Percentiles rank a stretch among this genome's conserved stretches.
Evolutionary conservation across 2,113 vertebrate species (phyloP).

Genomic region (Cynoglossus semilaevis): DNA sequence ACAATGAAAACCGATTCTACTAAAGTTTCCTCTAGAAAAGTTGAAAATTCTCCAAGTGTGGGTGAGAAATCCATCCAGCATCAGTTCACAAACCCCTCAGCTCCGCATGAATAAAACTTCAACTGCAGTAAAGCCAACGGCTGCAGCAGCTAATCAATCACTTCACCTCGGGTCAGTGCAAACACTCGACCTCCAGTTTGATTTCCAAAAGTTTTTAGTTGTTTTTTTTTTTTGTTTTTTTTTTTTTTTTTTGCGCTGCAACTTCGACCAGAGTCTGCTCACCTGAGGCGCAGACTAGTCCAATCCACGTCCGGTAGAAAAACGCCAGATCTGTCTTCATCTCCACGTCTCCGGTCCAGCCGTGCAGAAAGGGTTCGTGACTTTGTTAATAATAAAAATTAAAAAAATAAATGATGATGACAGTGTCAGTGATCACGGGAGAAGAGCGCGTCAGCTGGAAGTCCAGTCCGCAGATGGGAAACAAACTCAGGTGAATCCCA

Average conservation of each 20-base stretch:
- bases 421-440: neutral
- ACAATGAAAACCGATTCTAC: neutral
- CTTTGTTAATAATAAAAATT: conserved; percentile 9
- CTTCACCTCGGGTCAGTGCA: conserved; percentile 4
- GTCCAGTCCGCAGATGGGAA: conserved; percentile 29
- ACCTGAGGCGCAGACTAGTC: conserved; percentile 85
- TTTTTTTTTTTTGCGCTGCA: too few species aligned
- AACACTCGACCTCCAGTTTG: neutral
- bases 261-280: conserved; percentile 59
- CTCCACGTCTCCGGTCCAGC: conserved; percentile 79
- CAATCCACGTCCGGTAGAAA: conserved; percentile 86
- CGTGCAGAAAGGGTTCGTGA: conserved; percentile 40
- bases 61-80: too few species aligned
- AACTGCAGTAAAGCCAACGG: neutral
- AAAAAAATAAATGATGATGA: neutral
- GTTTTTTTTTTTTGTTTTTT: too few species aligned
- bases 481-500: conserved; percentile 68
- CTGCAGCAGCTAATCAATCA: neutral
- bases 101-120: neutral
- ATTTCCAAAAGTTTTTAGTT: too few species aligned
- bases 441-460: conserved; percentile 3
- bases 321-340: conserved; percentile 85
- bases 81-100: neutral
- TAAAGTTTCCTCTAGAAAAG: neutral
- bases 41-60: neutral